Evolutionary conservation across 2,888 invertebrate genomes (phyloP), one percentile per base, ranked within the genome.

Genomic region (Parapristionchus giblindavisi): DNA sequence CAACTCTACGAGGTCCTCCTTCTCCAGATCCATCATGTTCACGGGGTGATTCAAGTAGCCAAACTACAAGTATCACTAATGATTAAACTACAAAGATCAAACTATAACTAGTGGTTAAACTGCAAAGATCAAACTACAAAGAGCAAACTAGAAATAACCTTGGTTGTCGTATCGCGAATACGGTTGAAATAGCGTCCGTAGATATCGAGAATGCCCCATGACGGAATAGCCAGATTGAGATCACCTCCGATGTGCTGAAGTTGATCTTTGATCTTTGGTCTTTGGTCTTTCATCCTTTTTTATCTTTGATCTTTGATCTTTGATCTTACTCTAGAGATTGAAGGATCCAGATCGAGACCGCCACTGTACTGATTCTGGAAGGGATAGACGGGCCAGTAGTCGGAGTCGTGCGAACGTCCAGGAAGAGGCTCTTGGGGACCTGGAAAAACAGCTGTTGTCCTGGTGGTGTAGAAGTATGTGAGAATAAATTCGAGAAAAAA

Each of bases 201-300:
- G 52, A 84, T 81, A 75, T 84, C 84, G 38, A 84, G 34, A 77
- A 84, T 83, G 11, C 84, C 84, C 83, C 83, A 84, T 0, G 83
- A 81, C 3, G 84, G 84, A 5, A 84, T 80, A 14, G 84, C 82
- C 21, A 84, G 71, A 75, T 84, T 84, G 74, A 84, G 74, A 70
- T 84, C 84, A 11, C 84, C 84, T 78, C 84, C 84, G 56, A 84
- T 81, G 75, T 83, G 83, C 83, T 84, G 70, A 72, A 82, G 68
- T 43, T 17, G 17, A 14, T 43, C 8, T 29, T 32, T n/a, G n/a
- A n/a, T n/a, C n/a, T n/a, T n/a, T n/a, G n/a, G n/a, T n/a, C n/a
- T n/a, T 6, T 58, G 32, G 4, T 58, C 11, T 58, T 29, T 34
- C 27, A 38, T 38, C 8, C 38, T 6, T 24, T 38, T n/a, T 38